These are phyloP conservation scores for Dryas iulia DNA, from an alignment of 1,140 invertebrate genomes.

Conservation along the genomic window DNA sequence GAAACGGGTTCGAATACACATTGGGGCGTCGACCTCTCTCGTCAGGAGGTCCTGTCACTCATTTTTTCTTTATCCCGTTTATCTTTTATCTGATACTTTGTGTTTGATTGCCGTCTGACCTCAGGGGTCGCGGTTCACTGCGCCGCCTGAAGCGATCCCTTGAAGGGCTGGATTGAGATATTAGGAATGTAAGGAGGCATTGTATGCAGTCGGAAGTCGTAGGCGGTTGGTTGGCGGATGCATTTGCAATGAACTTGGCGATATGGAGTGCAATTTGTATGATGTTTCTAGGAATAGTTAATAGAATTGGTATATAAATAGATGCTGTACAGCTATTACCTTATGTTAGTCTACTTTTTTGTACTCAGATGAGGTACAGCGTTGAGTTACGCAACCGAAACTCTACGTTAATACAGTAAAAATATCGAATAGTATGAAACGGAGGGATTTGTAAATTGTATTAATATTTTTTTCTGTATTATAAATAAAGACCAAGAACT, in stretches of 20 bases:
- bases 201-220: conserved; percentile 19
- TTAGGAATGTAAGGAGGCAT: conserved; percentile 9
- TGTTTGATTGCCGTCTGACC: conserved; percentile 24
- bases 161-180: conserved; percentile 27
- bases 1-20: conserved; percentile 27
- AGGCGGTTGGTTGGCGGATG: conserved; percentile 10
- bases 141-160: conserved; percentile 21
- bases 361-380: too few relatives aligned
- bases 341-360: too few relatives aligned
- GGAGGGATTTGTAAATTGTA: too few relatives aligned
- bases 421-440: too few relatives aligned
- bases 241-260: background rate
- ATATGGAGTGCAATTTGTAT: background rate
- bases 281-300: too few relatives aligned
- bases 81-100: conserved; percentile 42
- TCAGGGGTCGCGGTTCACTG: conserved; percentile 35
- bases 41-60: conserved; percentile 32
- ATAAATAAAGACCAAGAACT: too few relatives aligned
- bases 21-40: conserved; percentile 19
- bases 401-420: too few relatives aligned
- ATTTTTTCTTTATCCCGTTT: conserved; percentile 54
- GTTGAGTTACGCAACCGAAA: too few relatives aligned
- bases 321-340: too few relatives aligned
- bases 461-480: too few relatives aligned
- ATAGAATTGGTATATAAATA: too few relatives aligned